These are phyloP conservation scores for Manis crassicaudata DNA, from an alignment of 2,797 vertebrate species.

Conservation along the genomic window DNA sequence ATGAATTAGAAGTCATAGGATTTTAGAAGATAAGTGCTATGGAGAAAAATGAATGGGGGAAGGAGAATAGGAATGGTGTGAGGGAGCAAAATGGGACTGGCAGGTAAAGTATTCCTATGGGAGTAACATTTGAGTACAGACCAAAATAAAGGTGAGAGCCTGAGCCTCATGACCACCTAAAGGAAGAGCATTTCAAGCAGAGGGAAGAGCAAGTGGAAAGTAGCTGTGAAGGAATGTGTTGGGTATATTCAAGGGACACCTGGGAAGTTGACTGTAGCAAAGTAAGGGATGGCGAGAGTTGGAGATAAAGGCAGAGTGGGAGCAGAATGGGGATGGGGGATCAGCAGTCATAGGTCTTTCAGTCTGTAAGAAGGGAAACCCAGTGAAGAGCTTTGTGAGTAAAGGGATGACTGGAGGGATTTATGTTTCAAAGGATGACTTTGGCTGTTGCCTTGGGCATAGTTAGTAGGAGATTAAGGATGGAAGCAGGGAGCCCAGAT, in stretches of 20 bases:
- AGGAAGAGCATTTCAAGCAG: background rate
- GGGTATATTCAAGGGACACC: background rate
- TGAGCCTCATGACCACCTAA: background rate
- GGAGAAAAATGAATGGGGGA: background rate
- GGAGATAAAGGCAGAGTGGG: background rate
- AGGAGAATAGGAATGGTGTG: background rate
- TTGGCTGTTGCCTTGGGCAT: background rate
- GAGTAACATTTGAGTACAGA: background rate
- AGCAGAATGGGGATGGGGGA: background rate
- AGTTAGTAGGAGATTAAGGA: background rate
- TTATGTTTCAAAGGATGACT: background rate
- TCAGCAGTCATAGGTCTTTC: background rate
- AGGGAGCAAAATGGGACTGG: background rate
- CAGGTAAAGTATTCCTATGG: background rate
- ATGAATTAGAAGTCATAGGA: background rate
- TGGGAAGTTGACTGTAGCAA: background rate
- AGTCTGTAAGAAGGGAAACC: background rate
- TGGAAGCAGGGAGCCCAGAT: background rate
- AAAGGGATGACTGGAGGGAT: background rate
- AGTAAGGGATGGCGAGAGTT: background rate
- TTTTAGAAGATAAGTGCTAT: background rate
- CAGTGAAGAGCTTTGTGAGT: background rate
- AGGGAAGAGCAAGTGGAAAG: background rate
- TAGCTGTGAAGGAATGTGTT: background rate
- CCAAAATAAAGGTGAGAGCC: background rate